Evolutionary conservation across 1,140 invertebrate species (phyloP).

Genomic region (Trinorchestia longiramus): DNA sequence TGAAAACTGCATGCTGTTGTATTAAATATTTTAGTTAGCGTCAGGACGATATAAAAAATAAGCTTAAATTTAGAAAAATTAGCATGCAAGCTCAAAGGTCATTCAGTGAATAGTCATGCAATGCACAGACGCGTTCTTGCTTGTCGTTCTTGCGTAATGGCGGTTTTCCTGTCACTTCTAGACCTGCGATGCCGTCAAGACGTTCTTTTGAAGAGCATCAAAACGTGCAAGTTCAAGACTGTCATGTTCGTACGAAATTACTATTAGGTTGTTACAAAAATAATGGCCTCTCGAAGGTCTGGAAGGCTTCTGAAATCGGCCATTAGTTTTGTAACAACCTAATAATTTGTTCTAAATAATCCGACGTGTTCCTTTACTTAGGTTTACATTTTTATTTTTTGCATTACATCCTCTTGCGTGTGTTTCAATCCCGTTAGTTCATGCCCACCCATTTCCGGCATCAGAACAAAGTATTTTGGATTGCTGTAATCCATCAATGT

Average conservation of each 20-base stretch:
- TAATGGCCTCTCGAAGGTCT: no score
- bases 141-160: not conserved
- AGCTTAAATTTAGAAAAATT: not conserved
- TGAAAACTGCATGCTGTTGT: not conserved
- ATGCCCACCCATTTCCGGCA: no score
- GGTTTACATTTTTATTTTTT: no score
- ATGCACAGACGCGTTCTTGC: not conserved
- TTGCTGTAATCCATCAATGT: no score
- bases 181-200: no score
- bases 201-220: not conserved
- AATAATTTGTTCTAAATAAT: not conserved
- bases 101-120: not conserved
- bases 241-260: not conserved
- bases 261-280: no score
- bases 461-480: no score
- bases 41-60: not conserved
- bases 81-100: not conserved
- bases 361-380: not conserved
- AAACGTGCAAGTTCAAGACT: not conserved
- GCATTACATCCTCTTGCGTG: no score
- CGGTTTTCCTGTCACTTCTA: not conserved
- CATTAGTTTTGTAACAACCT: no score
- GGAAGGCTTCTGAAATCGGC: not conserved
- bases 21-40: not conserved
- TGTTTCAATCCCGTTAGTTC: no score